phyloP scores from a whole-genome alignment of 1,140 invertebrate species.

The Armadillidium nasatum region DNA sequence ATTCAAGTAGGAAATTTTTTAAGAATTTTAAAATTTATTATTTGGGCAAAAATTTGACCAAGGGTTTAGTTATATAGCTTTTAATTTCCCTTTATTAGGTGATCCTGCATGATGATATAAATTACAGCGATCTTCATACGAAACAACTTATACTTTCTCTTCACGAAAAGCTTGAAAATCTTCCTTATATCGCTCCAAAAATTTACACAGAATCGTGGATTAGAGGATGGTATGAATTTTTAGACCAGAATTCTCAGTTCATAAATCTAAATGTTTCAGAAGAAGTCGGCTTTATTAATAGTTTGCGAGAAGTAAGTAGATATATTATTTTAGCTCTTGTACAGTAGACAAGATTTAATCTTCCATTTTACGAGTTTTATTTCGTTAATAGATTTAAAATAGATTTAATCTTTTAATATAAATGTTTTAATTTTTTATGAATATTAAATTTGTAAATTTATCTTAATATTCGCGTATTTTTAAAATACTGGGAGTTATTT shows the following conservation, averaged over 20 bases:
- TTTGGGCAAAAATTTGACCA: too few species aligned
- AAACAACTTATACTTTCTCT: background rate
- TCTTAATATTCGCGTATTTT: too few species aligned
- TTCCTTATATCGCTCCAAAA: slow-evolving; percentile 66
- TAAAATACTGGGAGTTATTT: too few species aligned
- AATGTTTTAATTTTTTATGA: too few species aligned
- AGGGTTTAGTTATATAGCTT: too few species aligned
- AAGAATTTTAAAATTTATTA: too few species aligned
- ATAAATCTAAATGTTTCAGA: slow-evolving; percentile 67
- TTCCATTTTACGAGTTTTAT: too few species aligned
- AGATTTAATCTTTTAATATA: too few species aligned
- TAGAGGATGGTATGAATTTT: slow-evolving; percentile 72
- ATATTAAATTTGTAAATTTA: too few species aligned
- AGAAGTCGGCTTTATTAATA: slow-evolving; percentile 67
- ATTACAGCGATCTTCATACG: background rate
- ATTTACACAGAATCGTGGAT: slow-evolving; percentile 86
- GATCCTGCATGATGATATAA: background rate
- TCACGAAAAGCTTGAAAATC: slow-evolving; percentile 66
- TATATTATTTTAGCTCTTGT: too few species aligned
- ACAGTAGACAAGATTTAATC: too few species aligned
- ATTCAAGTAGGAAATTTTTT: slow-evolving; percentile 70
- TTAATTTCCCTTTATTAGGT: slow-evolving; percentile 17
- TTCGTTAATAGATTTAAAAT: too few species aligned
- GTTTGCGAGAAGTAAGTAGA: slow-evolving; percentile 64
- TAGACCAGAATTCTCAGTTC: slow-evolving; percentile 67